Evolutionary conservation across 53 echinoderm and acorn worm species (phyloP).

Genomic region (Antedon mediterranea): DNA sequence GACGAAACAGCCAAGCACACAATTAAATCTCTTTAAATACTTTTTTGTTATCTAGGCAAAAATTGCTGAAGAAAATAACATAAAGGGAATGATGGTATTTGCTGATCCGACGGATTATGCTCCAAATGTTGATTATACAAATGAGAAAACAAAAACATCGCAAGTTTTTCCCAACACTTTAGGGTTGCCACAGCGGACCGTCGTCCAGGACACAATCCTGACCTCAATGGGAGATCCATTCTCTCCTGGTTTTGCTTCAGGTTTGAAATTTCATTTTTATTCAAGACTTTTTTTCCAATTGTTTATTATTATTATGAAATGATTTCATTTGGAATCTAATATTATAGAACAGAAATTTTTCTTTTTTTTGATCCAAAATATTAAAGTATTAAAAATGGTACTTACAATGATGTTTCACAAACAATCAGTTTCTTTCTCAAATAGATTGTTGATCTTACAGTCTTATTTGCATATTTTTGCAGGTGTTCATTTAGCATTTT

Average conservation of each 20-base stretch:
- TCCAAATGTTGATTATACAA: background rate
- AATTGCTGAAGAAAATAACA: constrained; percentile 34
- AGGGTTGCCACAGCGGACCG: constrained; percentile 26
- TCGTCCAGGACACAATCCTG: constrained; percentile 14
- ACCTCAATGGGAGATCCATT: constrained; percentile 25
- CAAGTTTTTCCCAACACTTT: constrained; percentile 33
- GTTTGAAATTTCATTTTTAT: constrained; percentile 1
- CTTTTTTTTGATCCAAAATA: no score
- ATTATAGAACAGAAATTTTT: no score
- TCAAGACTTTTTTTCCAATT: background rate
- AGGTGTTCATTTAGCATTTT: no score
- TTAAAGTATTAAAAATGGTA: no score
- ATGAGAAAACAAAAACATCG: background rate
- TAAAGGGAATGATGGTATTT: constrained; percentile 49
- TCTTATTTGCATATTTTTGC: no score
- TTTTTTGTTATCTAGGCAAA: constrained; percentile 29
- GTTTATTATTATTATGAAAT: background rate
- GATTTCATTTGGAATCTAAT: background rate
- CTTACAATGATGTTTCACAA: no score
- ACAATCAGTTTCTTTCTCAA: no score
- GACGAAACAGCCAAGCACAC: no score
- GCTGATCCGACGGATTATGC: constrained; percentile 53
- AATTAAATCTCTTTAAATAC: no score
- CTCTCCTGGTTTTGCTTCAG: constrained; percentile 23
- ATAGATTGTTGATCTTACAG: no score